Percentiles rank a stretch among this genome's conserved stretches.
Evolutionary conservation across 2,888 invertebrate species (phyloP).

Genomic region (Andrena praecox): DNA sequence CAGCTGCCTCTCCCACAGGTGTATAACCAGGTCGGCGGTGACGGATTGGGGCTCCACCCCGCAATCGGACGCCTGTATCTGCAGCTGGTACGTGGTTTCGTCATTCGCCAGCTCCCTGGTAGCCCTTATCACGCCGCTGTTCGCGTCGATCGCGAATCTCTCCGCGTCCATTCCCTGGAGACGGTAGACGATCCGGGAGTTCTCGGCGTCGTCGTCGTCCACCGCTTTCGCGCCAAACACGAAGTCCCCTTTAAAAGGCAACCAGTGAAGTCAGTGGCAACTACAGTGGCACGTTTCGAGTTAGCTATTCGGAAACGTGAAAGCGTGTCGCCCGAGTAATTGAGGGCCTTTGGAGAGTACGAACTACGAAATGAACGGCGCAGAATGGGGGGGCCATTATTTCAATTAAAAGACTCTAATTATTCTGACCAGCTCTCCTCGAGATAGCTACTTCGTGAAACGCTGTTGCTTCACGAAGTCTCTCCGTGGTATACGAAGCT

Average conservation of each 20-base stretch:
- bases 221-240: conserved; percentile 95
- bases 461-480: no score
- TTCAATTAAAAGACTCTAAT: no score
- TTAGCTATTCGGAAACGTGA: no score
- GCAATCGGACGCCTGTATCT: conserved; percentile 93
- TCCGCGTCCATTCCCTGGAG: conserved; percentile 92
- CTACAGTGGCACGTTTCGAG: neutral
- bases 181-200: conserved; percentile 92
- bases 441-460: neutral
- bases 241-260: conserved; percentile 87
- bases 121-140: conserved; percentile 95
- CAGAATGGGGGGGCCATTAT: no score
- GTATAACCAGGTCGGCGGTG: conserved; percentile 91
- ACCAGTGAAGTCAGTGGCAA: neutral
- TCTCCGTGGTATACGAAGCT: no score
- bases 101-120: conserved; percentile 88
- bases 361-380: no score
- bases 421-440: neutral
- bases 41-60: conserved; percentile 90
- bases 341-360: no score
- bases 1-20: conserved; percentile 90
- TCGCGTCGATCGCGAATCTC: conserved; percentile 91
- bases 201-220: conserved; percentile 93
- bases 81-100: conserved; percentile 89
- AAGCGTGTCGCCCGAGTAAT: no score